phyloP scores from a whole-genome alignment of 1,140 invertebrate genomes.

The Helicoverpa armigera region DNA sequence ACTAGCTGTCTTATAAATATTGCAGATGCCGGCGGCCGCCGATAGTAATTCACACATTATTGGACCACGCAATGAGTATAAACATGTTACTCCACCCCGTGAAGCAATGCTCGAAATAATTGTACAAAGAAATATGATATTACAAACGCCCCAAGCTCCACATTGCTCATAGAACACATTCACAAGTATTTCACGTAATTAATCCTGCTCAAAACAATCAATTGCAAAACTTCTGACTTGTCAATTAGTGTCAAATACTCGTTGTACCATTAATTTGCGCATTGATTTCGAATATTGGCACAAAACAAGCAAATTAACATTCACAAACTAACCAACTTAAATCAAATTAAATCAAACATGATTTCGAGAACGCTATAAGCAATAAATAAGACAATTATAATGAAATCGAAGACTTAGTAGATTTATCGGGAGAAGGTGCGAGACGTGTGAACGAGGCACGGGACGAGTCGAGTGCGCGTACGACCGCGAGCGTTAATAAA shows the following conservation, averaged over 20 bases:
- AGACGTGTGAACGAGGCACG: constrained; percentile 35
- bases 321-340: constrained; percentile 31
- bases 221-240: constrained; percentile 16
- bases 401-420: constrained; percentile 31
- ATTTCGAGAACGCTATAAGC: constrained; percentile 17
- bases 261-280: constrained; percentile 5
- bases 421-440: constrained; percentile 37
- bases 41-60: constrained; percentile 64
- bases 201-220: constrained; percentile 21
- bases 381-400: constrained; percentile 43
- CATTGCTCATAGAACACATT: constrained; percentile 1
- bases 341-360: constrained; percentile 45
- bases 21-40: constrained; percentile 44
- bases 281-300: not conserved
- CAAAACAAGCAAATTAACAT: constrained; percentile 27
- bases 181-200: constrained; percentile 9
- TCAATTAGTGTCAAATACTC: constrained; percentile 30
- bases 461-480: constrained; percentile 31
- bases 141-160: not conserved
- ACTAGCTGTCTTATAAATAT: constrained; percentile 32
- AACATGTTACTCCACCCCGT: constrained; percentile 25
- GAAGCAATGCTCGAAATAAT: constrained; percentile 21
- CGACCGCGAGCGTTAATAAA: constrained; percentile 79
- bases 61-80: constrained; percentile 63
- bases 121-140: constrained; percentile 19